phyloP scores from a whole-genome alignment of 2,797 vertebrate genomes.

The Crypturellus tataupa region DNA sequence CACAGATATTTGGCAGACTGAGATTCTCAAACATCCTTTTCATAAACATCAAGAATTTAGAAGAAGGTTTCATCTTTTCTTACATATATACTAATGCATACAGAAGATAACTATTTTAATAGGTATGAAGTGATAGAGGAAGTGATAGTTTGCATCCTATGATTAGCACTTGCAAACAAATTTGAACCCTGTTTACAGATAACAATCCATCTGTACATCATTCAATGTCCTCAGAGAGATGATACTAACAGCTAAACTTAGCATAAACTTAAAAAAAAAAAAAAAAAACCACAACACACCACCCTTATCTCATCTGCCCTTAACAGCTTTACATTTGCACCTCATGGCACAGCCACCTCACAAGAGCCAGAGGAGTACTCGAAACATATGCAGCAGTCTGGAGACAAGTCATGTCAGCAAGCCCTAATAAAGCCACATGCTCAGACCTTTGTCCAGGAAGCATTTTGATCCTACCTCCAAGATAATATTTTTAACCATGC shows the following conservation, averaged over 20 bases:
- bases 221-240: neutral
- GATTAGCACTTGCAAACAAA: neutral
- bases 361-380: neutral
- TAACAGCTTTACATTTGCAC: neutral
- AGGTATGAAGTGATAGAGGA: neutral
- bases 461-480: neutral
- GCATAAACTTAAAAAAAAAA: too few species aligned
- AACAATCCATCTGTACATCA: neutral
- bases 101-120: neutral
- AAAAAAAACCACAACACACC: too few species aligned
- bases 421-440: slow-evolving; percentile 28
- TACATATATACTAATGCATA: neutral
- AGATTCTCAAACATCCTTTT: neutral
- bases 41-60: neutral
- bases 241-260: neutral
- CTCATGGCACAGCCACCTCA: neutral
- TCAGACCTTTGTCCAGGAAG: slow-evolving; percentile 1
- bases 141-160: neutral
- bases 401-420: slow-evolving; percentile 27
- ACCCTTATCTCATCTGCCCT: neutral
- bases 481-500: neutral
- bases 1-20: neutral
- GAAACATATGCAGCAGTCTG: neutral
- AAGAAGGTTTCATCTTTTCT: neutral
- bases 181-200: neutral